Evolutionary conservation across 1,140 invertebrate species (phyloP), one percentile per base, ranked within the genome.

Genomic region (Conus ventricosus): DNA sequence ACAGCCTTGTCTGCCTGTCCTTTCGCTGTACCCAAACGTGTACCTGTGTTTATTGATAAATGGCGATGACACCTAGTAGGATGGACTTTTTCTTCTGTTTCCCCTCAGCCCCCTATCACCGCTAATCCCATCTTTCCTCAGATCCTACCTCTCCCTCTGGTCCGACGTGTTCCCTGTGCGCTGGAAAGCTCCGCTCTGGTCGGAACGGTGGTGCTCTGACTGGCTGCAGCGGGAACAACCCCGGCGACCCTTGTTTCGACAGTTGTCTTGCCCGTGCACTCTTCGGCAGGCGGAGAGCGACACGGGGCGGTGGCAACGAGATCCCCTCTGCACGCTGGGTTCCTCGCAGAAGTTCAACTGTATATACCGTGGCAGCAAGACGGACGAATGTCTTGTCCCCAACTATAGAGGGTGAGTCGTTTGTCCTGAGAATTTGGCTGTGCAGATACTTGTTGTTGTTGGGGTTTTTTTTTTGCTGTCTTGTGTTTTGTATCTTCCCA

Each of bases 101-200:
- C 39, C 39, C 39, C 39, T 39, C 39, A 39, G 39, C 39, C 3
- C 39, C 39, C 3, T 39, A 3, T 39, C 39, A 39, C 39, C 0
- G 39, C 39, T 39, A 39, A 39, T 71, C 67, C 67, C 67, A 7
- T 71, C 67, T 20, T 71, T 84, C 17, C 11, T 0, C 87, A 92
- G 92, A 82, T 88, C 88, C 27, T 87, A 90, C 20, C 60, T 84
- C 51, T 90, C 92, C 53, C 90, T 92, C n/a, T 94, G 93, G 92
- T 94, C 94, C 3, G 93, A 94, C 83, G 91, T 93, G 20, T 94
- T 94, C 88, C 92, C 93, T 7, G 92, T 93, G 5, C 81, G 89
- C 84, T 91, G 89, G 89, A 75, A 71, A 25, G 85, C 63, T 27
- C 3, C 75, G 20, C 54, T 78, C 39, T 15, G 85, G 5, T 92